Evolutionary conservation across 2,797 vertebrate genomes (phyloP).

Genomic region (Hippopotamyrus pictus): DNA sequence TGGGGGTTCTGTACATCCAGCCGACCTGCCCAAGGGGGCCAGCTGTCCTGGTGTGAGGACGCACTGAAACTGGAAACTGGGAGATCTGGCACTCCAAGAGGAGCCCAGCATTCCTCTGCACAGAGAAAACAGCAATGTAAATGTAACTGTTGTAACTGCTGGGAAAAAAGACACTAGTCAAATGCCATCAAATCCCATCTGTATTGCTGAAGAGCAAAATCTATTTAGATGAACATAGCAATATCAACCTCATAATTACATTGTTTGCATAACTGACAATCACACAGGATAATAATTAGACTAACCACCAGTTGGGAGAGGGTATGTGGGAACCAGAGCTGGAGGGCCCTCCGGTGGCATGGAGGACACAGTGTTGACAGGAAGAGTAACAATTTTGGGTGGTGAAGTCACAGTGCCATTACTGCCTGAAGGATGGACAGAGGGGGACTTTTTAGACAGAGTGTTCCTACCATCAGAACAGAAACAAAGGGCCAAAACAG

Average conservation of each 20-base stretch:
- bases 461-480: neutral
- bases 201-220: neutral
- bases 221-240: neutral
- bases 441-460: neutral
- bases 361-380: conserved; percentile 33
- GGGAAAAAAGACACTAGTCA: neutral
- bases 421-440: conserved; percentile 33
- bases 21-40: conserved; percentile 54
- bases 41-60: conserved; percentile 54
- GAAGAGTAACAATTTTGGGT: conserved; percentile 32
- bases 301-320: conserved; percentile 60
- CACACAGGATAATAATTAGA: neutral
- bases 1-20: conserved; percentile 42
- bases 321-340: conserved; percentile 59
- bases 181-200: neutral
- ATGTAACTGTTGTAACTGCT: neutral
- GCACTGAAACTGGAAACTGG: conserved; percentile 60
- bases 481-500: neutral
- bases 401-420: conserved; percentile 42
- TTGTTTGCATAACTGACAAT: neutral
- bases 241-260: neutral
- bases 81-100: conserved; percentile 63
- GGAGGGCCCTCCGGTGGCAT: conserved; percentile 38
- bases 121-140: neutral
- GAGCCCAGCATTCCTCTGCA: conserved; percentile 71